phyloP scores from a whole-genome alignment of 2,797 vertebrate genomes.

The Scomberomorus guttatus region DNA sequence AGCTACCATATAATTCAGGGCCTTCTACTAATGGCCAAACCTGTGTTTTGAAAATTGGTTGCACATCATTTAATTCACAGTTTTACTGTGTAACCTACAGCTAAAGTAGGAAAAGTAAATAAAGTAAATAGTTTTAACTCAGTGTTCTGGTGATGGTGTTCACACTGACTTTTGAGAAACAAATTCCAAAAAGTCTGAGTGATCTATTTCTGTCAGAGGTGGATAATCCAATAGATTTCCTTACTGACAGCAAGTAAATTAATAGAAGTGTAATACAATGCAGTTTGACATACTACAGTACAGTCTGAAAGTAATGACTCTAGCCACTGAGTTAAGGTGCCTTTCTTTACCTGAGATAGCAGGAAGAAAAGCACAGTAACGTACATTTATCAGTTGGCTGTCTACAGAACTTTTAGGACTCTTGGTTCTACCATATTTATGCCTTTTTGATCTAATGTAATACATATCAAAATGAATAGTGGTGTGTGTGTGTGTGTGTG shows the following conservation, averaged over 20 bases:
- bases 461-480: slow-evolving; percentile 51
- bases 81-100: not conserved
- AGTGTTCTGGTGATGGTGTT: slow-evolving; percentile 3
- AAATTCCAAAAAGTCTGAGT: slow-evolving; percentile 2
- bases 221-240: slow-evolving; percentile 43
- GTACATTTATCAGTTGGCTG: slow-evolving; percentile 55
- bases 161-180: slow-evolving; percentile 16
- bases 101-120: no score
- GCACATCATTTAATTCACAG: not conserved
- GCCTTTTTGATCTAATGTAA: slow-evolving; percentile 46
- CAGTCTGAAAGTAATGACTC: slow-evolving; percentile 51
- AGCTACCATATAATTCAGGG: not conserved
- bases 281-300: slow-evolving; percentile 33
- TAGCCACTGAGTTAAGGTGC: slow-evolving; percentile 35
- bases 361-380: slow-evolving; percentile 39
- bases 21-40: not conserved
- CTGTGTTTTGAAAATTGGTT: not conserved
- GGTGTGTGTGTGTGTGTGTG: not conserved
- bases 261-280: slow-evolving; percentile 43
- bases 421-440: slow-evolving; percentile 47
- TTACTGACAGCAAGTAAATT: slow-evolving; percentile 37
- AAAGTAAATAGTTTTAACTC: not conserved
- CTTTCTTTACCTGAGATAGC: slow-evolving; percentile 44
- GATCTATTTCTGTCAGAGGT: slow-evolving; percentile 31
- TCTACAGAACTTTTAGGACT: slow-evolving; percentile 42